Evolutionary conservation across 2,113 vertebrate species (phyloP), one percentile per base, ranked within the genome.

Genomic region (Eidolon helvum): DNA sequence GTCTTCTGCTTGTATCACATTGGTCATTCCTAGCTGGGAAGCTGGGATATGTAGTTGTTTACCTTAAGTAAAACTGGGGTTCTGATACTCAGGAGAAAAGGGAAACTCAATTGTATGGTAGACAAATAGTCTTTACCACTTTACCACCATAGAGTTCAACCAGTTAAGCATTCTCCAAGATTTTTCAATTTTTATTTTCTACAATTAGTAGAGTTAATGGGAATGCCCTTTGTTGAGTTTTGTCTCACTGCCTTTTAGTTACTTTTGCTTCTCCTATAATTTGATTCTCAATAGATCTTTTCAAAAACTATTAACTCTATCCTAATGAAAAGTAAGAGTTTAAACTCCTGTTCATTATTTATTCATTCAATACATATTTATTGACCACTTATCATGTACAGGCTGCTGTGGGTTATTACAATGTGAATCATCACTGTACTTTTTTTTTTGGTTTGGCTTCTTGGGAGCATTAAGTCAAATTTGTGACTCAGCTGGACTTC

Each of bases 291-390:
- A 7, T 26, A 90, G 92, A 77, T 68, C 35, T 88, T 96, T 95
- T 61, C 21, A 87, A 77, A 75, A 86, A 71, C 35, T 33, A 15
- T 77, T 33, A 87, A 57, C 24, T 94, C 40, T 40, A 18, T 21
- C 53, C n/a, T 35, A 74, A 11, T 82, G 77, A 85, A 86, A 68
- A 85, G 19, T 63, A 40, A 57, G 86, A 63, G 11, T 53, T 95
- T 92, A 38, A 66, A 8, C 26, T 96, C 55, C 43, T 74, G 2
- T 59, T 85, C 40, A 63, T 95, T 30, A 53, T 84, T 87, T 68
- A 53, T 91, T 92, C 59, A 91, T 82, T 85, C 71, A 50, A 7
- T 71, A 77, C 82, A 38, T 96, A 82, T 66, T 97, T 95, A 63
- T 14, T 85, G 89, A 91, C 6, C 16, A n/a, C 22, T 33, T 5